Evolutionary conservation across 2,888 invertebrate species (phyloP).

Genomic region (Tachystola acroxantha): DNA sequence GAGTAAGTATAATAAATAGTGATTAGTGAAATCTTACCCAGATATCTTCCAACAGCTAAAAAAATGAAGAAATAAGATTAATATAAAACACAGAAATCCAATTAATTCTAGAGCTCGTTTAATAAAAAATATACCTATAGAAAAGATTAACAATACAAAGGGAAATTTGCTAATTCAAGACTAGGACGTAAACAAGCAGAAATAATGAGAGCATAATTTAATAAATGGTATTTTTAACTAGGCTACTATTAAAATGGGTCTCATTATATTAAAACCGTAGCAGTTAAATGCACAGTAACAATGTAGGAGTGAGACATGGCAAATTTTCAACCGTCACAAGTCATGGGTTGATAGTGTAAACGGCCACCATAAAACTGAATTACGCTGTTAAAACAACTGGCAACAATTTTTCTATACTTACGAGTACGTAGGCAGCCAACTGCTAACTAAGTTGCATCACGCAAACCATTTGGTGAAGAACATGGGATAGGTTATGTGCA

Average conservation of each 20-base stretch:
- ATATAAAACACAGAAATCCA: too few relatives aligned
- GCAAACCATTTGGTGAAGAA: conserved; percentile 22
- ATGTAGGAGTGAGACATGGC: conserved; percentile 27
- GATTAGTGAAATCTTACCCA: too few relatives aligned
- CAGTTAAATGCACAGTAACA: conserved; percentile 16
- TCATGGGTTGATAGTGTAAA: conserved; percentile 37
- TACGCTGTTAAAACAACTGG: conserved; percentile 48
- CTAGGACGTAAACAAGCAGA: not conserved
- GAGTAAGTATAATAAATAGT: too few relatives aligned
- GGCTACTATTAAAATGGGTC: conserved; percentile 6
- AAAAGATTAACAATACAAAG: too few relatives aligned
- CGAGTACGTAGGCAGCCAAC: too few relatives aligned
- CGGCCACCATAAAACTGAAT: conserved; percentile 47
- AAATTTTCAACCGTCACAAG: conserved; percentile 37
- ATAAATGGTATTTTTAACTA: conserved; percentile 3
- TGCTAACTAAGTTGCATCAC: conserved; percentile 37
- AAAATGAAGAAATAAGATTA: too few relatives aligned
- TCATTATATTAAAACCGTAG: not conserved
- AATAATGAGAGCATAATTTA: not conserved
- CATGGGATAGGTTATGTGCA: not conserved
- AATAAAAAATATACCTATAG: too few relatives aligned
- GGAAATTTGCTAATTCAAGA: too few relatives aligned
- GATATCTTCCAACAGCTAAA: too few relatives aligned
- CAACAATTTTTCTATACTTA: conserved; percentile 41
- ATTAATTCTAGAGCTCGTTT: too few relatives aligned